These are phyloP conservation scores for Phataginus tetradactyla DNA, from an alignment of 2,797 vertebrate species.

Conservation along the genomic window DNA sequence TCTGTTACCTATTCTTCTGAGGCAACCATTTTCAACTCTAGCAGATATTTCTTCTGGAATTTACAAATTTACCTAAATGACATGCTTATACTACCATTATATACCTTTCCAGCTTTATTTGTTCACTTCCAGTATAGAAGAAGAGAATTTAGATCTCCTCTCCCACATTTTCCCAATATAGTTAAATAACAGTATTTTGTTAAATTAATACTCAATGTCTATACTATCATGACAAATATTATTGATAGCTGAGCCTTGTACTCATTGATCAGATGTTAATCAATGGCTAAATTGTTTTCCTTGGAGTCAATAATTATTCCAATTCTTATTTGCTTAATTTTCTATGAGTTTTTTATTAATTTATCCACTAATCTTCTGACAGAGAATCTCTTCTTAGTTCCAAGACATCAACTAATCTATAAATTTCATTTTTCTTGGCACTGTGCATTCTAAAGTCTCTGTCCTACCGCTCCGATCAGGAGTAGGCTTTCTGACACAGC, in stretches of 20 bases:
- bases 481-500: not conserved
- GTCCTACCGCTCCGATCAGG: not conserved
- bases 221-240: not conserved
- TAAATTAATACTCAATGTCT: not conserved
- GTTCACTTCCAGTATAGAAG: not conserved
- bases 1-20: not conserved
- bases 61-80: constrained; percentile 28
- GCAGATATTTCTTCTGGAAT: not conserved
- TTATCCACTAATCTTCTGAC: not conserved
- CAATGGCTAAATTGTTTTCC: constrained; percentile 11
- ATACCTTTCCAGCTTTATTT: not conserved
- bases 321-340: not conserved
- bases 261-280: not conserved
- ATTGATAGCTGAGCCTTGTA: not conserved
- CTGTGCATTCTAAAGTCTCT: not conserved
- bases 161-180: not conserved
- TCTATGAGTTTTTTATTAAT: not conserved
- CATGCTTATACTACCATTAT: not conserved
- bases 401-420: not conserved
- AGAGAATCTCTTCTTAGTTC: constrained; percentile 3
- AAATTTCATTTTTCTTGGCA: not conserved
- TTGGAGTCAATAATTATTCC: not conserved
- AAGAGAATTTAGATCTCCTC: not conserved
- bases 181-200: not conserved
- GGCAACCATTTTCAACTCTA: not conserved